Evolutionary conservation across 2,888 invertebrate species (phyloP), one percentile per base, ranked within the genome.

Genomic region (Caenorhabditis sp.): DNA sequence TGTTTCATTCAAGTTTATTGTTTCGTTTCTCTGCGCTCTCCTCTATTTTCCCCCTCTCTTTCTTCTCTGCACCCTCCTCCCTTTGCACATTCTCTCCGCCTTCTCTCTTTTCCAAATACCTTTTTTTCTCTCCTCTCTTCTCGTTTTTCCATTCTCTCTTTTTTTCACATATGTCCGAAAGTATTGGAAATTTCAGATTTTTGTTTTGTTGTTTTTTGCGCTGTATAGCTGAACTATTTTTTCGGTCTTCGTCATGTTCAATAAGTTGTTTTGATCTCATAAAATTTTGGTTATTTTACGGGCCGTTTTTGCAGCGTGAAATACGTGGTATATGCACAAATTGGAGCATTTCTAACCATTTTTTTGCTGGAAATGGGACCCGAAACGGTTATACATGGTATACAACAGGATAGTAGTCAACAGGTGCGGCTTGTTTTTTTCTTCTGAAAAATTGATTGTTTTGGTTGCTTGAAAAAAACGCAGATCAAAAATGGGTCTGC

Each of bases 11-110:
- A 26, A 23, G 54, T 54, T 26, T 53, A 10, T 14, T 17, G 14
- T 43, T 14, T 31, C 26, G 8, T n/a, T 53, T 59, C 37, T 49
- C 66, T 49, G 37, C 66, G 36, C 59, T 53, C 21, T 49, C 61
- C 26, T 50, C 36, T 67, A 43, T 63, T n/a, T 53, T 24, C 50
- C 53, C 21, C 19, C 17, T 36, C 19, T 24, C 12, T 53, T 50
- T 51, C 14, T 60, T 55, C 14, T 51, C 55, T 51, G 51, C 68
- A 36, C 53, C 43, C 19, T 49, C 50, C 21, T 6, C 43, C 10
- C 14, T 17, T 60, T 17, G 27, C 36, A 50, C 37, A 37, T 54
- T 59, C 66, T 51, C 19, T 37, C 37, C 51, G 31, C 60, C 55
- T 54, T 55, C 31, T 63, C 23, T 58, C 21, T 10, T 51, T 57